A percentile compares a stretch with the other conserved stretches of the same genome.
Conservation (phyloP, 2,113 vertebrate genomes). For the Acrocephalus arundinaceus region DNA sequence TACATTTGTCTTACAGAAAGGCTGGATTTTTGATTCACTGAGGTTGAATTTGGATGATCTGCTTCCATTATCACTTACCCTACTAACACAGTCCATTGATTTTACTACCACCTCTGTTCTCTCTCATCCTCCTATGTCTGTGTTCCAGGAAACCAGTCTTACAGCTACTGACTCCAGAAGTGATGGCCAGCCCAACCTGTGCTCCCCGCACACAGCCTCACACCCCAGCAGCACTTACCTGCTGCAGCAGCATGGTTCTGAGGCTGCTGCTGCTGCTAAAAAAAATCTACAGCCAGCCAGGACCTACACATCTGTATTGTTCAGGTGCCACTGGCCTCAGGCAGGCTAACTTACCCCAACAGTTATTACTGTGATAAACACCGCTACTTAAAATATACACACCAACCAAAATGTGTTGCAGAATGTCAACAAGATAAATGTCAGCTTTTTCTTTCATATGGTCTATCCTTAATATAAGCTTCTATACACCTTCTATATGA, state of each 20-base stretch:
- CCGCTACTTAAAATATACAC: fast-evolving
- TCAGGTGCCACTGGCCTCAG: neutral
- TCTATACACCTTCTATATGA: neutral
- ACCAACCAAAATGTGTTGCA: neutral
- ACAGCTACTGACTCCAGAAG: neutral
- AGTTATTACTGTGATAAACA: neutral
- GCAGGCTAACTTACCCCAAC: neutral
- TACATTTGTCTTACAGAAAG: neutral
- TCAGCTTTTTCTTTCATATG: neutral
- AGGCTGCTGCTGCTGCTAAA: neutral
- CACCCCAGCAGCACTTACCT: neutral
- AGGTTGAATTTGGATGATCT: neutral
- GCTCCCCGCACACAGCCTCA: neutral
- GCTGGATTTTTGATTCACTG: constrained; percentile 19
- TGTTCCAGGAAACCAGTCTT: neutral
- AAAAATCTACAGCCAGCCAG: neutral
- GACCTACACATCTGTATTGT: neutral
- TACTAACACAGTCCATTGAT: constrained; percentile 3
- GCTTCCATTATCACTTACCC: constrained; percentile 18
- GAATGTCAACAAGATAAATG: neutral
- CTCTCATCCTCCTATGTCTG: neutral
- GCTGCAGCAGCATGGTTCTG: neutral
- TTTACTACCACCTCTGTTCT: constrained; percentile 6
- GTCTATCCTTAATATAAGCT: neutral
- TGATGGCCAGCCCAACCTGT: fast-evolving